Conservation (phyloP, 1,140 invertebrate genomes). For the Ditylenchus dipsaci region DNA sequence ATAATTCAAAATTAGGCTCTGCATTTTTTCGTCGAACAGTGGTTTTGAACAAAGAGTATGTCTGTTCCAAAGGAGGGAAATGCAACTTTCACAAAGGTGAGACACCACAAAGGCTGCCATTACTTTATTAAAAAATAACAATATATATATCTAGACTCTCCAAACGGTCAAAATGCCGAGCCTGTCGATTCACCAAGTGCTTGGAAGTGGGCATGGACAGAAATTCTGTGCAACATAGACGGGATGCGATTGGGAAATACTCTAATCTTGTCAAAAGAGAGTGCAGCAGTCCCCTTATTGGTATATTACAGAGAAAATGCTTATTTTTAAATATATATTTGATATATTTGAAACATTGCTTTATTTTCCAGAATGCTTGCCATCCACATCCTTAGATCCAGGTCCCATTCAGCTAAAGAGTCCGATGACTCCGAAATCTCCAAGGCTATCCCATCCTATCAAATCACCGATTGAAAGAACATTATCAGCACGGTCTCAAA, state of each 20-base stretch:
- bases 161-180: slow-evolving; percentile 42
- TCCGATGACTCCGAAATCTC: neutral
- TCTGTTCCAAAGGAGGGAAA: slow-evolving; percentile 30
- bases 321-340: no score
- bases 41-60: slow-evolving; percentile 46
- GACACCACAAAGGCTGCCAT: slow-evolving; percentile 5
- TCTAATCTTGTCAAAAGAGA: slow-evolving; percentile 43
- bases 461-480: no score
- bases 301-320: no score
- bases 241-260: slow-evolving; percentile 51
- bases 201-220: slow-evolving; percentile 11
- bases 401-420: neutral
- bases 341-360: no score
- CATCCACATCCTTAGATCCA: neutral
- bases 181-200: slow-evolving; percentile 47
- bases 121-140: neutral
- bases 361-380: slow-evolving; percentile 20
- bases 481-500: no score
- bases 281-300: slow-evolving; percentile 6
- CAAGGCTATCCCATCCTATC: no score
- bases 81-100: slow-evolving; percentile 31
- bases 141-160: slow-evolving; percentile 49
- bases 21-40: slow-evolving; percentile 33
- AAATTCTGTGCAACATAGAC: slow-evolving; percentile 47
- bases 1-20: neutral